A percentile compares a stretch with the other conserved stretches of the same genome.
Conservation (phyloP, 37 sponge, comb jelly and placozoan species). For the Ephydatia muelleri region DNA sequence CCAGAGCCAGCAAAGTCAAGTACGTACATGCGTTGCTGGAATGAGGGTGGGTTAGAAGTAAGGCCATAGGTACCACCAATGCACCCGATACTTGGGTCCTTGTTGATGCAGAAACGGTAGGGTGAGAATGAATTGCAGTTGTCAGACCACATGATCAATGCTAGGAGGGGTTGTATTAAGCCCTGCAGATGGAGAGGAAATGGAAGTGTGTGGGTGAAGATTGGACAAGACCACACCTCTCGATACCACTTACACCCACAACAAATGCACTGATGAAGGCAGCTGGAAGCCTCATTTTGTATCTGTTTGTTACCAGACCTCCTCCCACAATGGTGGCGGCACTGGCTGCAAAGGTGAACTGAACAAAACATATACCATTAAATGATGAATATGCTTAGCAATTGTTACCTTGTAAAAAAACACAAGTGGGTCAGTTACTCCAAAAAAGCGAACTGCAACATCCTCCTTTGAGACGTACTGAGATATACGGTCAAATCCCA, state of each 20-base stretch:
- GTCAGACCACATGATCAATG: conserved; percentile 77
- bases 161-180: conserved; percentile 70
- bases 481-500: conserved; percentile 51
- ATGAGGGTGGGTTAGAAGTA: too few species aligned
- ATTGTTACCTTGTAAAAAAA: conserved; percentile 18
- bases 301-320: conserved; percentile 68
- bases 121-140: conserved; percentile 61
- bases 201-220: too few species aligned
- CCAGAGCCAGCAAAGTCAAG: conserved; percentile 95
- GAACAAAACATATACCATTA: neutral
- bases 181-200: conserved; percentile 44
- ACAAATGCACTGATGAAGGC: conserved; percentile 86
- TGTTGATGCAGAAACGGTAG: conserved; percentile 65
- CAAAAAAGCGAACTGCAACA: conserved; percentile 25
- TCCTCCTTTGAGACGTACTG: neutral
- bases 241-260: conserved; percentile 73
- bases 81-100: neutral
- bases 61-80: too few species aligned
- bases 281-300: conserved; percentile 78
- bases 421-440: conserved; percentile 16
- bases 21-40: conserved; percentile 53
- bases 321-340: conserved; percentile 92
- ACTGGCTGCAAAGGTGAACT: conserved; percentile 95
- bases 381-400: too few species aligned
- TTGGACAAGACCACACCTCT: neutral